Evolutionary conservation across 2,888 invertebrate species (phyloP).

Genomic region (Steinernema scapterisci): DNA sequence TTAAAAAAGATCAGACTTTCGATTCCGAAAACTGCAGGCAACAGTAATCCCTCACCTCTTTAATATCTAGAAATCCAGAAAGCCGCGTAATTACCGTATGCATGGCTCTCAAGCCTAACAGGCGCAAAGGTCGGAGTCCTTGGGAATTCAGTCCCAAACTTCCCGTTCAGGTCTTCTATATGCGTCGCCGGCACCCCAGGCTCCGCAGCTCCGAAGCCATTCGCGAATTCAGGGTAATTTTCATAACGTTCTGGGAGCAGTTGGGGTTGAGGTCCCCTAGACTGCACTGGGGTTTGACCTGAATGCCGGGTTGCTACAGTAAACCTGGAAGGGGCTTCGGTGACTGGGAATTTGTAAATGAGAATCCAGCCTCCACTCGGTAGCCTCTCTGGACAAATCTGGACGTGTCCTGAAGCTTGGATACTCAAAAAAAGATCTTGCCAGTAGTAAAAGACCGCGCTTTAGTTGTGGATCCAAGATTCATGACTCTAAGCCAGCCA

Average conservation of each 20-base stretch:
- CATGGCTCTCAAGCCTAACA: neutral
- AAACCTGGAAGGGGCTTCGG: too few relatives aligned
- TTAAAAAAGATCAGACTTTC: too few relatives aligned
- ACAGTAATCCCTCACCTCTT: too few relatives aligned
- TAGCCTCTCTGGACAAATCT: too few relatives aligned
- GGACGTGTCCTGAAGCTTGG: too few relatives aligned
- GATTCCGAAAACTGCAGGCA: too few relatives aligned
- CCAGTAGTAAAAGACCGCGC: too few relatives aligned
- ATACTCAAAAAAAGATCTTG: too few relatives aligned
- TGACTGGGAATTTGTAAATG: slow-evolving; percentile 37
- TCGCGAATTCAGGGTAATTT: slow-evolving; percentile 34
- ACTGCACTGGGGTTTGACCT: slow-evolving; percentile 37
- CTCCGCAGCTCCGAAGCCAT: neutral
- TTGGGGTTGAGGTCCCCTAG: neutral
- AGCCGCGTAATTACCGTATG: neutral
- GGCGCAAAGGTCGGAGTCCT: neutral
- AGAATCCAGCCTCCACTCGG: too few relatives aligned
- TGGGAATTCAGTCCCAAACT: neutral
- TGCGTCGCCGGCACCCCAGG: neutral
- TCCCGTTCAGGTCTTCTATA: neutral
- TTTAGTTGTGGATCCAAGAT: too few relatives aligned
- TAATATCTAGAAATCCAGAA: neutral
- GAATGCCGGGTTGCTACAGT: too few relatives aligned
- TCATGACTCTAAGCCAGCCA: too few relatives aligned
- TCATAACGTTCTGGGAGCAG: slow-evolving; percentile 24